Evolutionary conservation across 2,113 vertebrate species (phyloP), one percentile per base, ranked within the genome.

Genomic region (Rhabdomys dilectus): DNA sequence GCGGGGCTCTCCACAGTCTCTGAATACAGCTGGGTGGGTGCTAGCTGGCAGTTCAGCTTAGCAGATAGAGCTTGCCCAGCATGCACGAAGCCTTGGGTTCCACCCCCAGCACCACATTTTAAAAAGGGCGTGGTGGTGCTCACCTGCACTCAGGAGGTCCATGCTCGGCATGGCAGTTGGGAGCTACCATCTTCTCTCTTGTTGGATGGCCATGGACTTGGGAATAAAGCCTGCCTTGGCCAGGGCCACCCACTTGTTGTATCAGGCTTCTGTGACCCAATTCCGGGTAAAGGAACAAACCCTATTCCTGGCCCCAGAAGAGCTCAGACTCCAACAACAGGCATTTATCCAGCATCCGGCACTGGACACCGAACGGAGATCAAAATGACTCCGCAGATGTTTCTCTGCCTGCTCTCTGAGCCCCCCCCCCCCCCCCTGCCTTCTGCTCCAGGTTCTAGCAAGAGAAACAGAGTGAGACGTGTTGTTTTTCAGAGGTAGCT

Each of bases 321-420:
- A 4, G 45, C n/a, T 29, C 10, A 0, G 22, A 7, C 34, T 24
- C 5, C 3, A 36, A 3, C 24, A 31, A 62, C 26, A 5, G 39
- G 58, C 82, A 64, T 45, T 29, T 19, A 45, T 0, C 13, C 10
- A 17, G n/a, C 22, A 12, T 15, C 42, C 0, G 3, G 36, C 39
- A 0, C 48, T n/a, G 26, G 82, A 72, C 13, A 76, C 34, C 1
- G 12, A 51, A 45, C 42, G 7, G 45, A n/a, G 73, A 58, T 36
- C 70, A 60, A 60, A n/a, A 42, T 0, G 1, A 66, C 56, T 48
- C 72, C 2, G 0, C 7, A 5, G 51, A 2, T 8, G 48, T 19
- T 72, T 51, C 82, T 29, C 21, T 12, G 45, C 42, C n/a, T 34
- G 45, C 1, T 22, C 0, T 11, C 5, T 4, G 4, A n/a, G 53